phyloP scores from a whole-genome alignment of 2,797 vertebrate species.

The Astyanax mexicanus region DNA sequence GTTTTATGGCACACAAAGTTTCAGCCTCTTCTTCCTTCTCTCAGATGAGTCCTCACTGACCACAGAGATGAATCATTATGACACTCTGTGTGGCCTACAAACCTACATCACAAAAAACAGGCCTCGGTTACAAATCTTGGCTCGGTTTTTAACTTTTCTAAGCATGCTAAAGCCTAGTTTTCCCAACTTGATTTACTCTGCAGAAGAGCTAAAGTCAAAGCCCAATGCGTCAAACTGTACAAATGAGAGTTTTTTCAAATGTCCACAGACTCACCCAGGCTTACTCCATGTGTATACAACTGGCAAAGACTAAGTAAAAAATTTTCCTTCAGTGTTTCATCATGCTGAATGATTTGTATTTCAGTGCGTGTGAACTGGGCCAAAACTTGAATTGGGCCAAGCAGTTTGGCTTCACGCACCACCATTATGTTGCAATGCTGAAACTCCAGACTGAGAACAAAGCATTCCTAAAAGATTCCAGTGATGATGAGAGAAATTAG shows the following conservation, averaged over 20 bases:
- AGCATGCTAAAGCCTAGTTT: not conserved
- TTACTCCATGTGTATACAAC: not conserved
- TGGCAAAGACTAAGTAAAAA: not conserved
- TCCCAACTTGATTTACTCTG: not conserved
- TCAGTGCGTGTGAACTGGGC: not conserved
- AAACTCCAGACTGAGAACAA: not conserved
- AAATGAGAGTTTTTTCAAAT: not conserved
- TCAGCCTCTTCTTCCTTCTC: not conserved
- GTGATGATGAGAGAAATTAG: too few relatives aligned
- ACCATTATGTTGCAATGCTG: not conserved
- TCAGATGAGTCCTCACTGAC: slow-evolving; percentile 20
- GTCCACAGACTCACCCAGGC: not conserved
- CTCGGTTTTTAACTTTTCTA: not conserved
- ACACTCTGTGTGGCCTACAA: slow-evolving; percentile 3
- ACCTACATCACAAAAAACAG: not conserved
- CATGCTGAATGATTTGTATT: slow-evolving; percentile 8
- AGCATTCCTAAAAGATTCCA: not conserved
- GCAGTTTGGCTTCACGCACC: not conserved
- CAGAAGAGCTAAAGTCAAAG: not conserved
- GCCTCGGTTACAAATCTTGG: not conserved
- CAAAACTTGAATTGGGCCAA: not conserved
- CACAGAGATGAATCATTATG: not conserved
- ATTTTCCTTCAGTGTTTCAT: not conserved
- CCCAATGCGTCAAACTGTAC: not conserved
- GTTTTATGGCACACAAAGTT: slow-evolving; percentile 15